Evolutionary conservation across 2,113 vertebrate genomes (phyloP).

Genomic region (Hyaena hyaena): DNA sequence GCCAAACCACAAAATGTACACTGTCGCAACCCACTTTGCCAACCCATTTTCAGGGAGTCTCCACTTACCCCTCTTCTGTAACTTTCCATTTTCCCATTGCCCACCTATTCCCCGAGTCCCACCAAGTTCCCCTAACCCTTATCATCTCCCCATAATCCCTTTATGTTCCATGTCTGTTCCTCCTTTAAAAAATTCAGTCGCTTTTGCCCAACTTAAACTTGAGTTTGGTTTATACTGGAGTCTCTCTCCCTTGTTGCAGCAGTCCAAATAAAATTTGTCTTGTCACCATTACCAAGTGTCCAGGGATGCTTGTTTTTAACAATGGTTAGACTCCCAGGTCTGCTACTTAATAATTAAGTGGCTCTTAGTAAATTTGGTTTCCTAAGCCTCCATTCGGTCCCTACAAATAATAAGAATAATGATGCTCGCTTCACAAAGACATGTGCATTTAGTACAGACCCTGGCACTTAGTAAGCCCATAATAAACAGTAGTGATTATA

Average conservation of each 20-base stretch:
- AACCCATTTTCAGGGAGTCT: neutral
- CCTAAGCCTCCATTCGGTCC: neutral
- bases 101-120: too few species aligned
- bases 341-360: neutral
- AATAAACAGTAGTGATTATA: neutral
- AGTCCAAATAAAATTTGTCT: neutral
- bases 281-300: neutral
- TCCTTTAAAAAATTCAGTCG: neutral
- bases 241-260: neutral
- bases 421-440: neutral
- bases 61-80: neutral
- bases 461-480: neutral
- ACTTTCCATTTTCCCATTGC: neutral
- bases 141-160: neutral
- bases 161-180: neutral
- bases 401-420: neutral
- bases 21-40: neutral
- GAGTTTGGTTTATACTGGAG: neutral
- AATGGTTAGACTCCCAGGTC: neutral
- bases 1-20: neutral
- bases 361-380: neutral
- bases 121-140: neutral
- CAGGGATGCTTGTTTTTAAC: neutral
- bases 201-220: neutral
- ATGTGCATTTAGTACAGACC: neutral